phyloP scores from a whole-genome alignment of 2,888 invertebrate genomes.

The Hirtodrosophila cameraria region DNA sequence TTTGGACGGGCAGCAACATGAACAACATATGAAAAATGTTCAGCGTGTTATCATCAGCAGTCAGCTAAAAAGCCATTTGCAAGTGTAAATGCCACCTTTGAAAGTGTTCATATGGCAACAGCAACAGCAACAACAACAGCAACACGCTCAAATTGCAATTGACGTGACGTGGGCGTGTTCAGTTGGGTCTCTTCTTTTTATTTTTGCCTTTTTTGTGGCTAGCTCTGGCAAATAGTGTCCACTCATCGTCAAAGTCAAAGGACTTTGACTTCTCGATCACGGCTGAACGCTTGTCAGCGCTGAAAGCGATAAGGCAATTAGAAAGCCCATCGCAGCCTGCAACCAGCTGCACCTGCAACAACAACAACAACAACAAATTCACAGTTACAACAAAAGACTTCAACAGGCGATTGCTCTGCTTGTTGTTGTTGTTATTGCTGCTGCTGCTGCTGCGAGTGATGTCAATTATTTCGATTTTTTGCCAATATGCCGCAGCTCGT shows the following conservation, averaged over 20 bases:
- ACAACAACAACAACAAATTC: neutral
- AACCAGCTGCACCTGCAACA: slow-evolving; percentile 23
- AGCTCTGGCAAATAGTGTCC: slow-evolving; percentile 61
- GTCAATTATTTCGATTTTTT: slow-evolving; percentile 72
- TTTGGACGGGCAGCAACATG: slow-evolving; percentile 47
- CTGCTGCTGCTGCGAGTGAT: slow-evolving; percentile 42
- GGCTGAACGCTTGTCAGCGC: slow-evolving; percentile 64
- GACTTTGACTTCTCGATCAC: slow-evolving; percentile 61
- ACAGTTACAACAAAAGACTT: slow-evolving; percentile 21
- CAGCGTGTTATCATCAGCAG: slow-evolving; percentile 41
- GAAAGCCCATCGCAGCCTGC: slow-evolving; percentile 42
- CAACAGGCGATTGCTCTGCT: slow-evolving; percentile 1
- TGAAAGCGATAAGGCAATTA: slow-evolving; percentile 83
- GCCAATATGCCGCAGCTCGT: slow-evolving; percentile 47
- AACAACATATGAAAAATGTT: slow-evolving; percentile 70
- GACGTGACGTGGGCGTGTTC: slow-evolving; percentile 22
- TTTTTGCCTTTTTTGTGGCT: slow-evolving; percentile 20
- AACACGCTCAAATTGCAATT: slow-evolving; percentile 62
- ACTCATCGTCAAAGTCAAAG: slow-evolving; percentile 73
- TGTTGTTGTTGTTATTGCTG: neutral
- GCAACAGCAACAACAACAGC: slow-evolving; percentile 8
- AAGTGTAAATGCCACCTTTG: slow-evolving; percentile 57
- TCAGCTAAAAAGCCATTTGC: slow-evolving; percentile 62
- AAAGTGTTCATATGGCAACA: slow-evolving; percentile 31
- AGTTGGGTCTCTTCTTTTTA: slow-evolving; percentile 18